Evolutionary conservation across 2,113 vertebrate species (phyloP), one percentile per base, ranked within the genome.

Genomic region (Lamprologus sp.): DNA sequence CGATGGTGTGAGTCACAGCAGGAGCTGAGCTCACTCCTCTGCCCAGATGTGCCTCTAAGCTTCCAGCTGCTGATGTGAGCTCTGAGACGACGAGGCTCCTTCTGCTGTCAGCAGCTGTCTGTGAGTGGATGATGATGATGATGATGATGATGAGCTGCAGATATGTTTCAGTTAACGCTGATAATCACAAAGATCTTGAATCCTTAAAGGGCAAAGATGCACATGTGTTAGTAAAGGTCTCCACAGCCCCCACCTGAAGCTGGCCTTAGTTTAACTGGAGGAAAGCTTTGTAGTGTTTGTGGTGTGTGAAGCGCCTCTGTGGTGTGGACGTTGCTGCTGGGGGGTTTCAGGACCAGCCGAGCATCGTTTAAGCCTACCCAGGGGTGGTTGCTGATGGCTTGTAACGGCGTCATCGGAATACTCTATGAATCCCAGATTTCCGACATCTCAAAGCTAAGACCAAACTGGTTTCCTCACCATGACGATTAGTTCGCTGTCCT

Each of bases 191-290:
- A 65, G 31, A 12, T 65, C 60, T 65, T n/a, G 60, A 35, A 35
- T 63, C 17, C 17, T 63, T 3, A n/a, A 63, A 1, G 60, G 17
- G 0, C 60, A 19, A 63, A 7, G 3, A 35, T 35, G 17, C n/a
- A 12, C 19, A 12, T 6, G 9, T 35, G 17, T 35, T 65, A 35
- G 31, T 65, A 7, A 65, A 65, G 10, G 17, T 65, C 60, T 12
- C 17, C 31, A n/a, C 31, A 35, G 9, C 4, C 6, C 35, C 31
- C 31, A n/a, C 31, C 4, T 12, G 60, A 2, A 35, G 31, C 60
- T 65, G 17, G 6, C 31, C 9, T 11, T 11, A 0, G 6, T 65
- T n/a, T n/a, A 65, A 35, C 17, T 35, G 60, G 1, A n/a, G 60
- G 10, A 19, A 10, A 35, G 17, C 15, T 63, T 11, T 63, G 31